Base-by-base conservation (phyloP, 2,797 vertebrate genomes). In the Acipenser ruthenus region DNA sequence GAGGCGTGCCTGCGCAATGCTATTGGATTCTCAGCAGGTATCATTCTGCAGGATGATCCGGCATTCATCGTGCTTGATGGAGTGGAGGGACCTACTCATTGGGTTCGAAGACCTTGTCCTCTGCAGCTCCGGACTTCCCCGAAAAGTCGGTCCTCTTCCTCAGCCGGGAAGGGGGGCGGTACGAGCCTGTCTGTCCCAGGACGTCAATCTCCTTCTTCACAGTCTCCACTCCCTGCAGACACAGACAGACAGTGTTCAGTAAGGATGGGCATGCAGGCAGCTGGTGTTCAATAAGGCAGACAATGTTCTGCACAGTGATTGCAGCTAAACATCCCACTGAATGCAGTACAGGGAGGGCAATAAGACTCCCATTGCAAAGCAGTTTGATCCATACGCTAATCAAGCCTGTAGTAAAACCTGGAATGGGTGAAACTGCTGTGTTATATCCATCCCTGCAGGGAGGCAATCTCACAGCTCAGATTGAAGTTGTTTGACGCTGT, bases 131-230 rank as follows among this genome's bases (percentile, higher is more conserved):
- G 0, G 79, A 87, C 58, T 94, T 95, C 1, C 90, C 92, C 0
- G 93, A 90, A 72, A 93, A 96, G 71, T 99, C 96, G 0, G 84
- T 95, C 70, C 96, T 89, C 72, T 97, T 98, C 15, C 95, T 77
- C 37, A 99, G 87, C 13, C 84, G 81, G 68, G 86, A 75, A 0
- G 96, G 96, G 85, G 49, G 85, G 49, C 89, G 87, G 84, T 99
- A 98, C 15, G 94, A 88, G 0, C 94, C 95, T 0, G 79, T 92
- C 62, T 95, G 89, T 0, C 92, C 93, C 48, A 98, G 65, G 13
- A 95, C 93, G 6, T 90, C 95, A 0, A 99, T 89, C 73, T 97
- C 95, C 76, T 95, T 97, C 86, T 90, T 94, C 2, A 99, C 93
- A 0, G 79, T 91, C 75, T 99, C 94, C 65, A 99, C 90, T 0